Evolutionary conservation across 2,113 vertebrate genomes (phyloP), one percentile per base, ranked within the genome.

Genomic region (Puntigrus tetrazona): DNA sequence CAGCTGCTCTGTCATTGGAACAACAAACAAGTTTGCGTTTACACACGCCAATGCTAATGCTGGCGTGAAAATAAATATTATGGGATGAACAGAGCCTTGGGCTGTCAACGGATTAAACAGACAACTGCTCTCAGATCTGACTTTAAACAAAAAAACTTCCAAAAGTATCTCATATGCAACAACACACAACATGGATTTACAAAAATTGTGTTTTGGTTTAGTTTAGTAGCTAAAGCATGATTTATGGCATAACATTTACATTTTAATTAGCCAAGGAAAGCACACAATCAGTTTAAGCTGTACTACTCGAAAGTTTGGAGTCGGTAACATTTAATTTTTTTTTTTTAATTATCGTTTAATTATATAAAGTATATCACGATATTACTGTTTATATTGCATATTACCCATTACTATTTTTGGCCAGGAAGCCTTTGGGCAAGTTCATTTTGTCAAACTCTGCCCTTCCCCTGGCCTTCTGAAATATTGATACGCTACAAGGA

Each of bases 1-100:
- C 75, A 78, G 83, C 85, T 87, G 86, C 79, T 87, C 73, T 84
- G 78, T 86, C 77, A 78, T 61, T 70, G 70, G 85, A 85, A 89
- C 87, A 86, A 79, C 55, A 85, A 89, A 87, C 78, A 85, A 22
- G 81, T 82, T 85, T 74, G 77, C 18, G 52, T 86, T 84, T 86
- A 75, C 67, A 83, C 67, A 83, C 86, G 78, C 78, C 11, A 57
- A 90, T 85, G 83, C 69, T 65, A 70, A 85, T 88, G 85, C 70
- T 86, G 78, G 87, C 83, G 77, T 43, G n/a, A 88, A 86, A 90
- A 87, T 89, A 82, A 72, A 76, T 85, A 88, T 87, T 89, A 18
- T 34, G 84, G 87, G 75, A 85, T 86, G 84, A 90, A 89, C 57
- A 43, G 36, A 11, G 81, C 86, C 85, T 84, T 87, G 75, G 72